Conservation (phyloP, 2,888 invertebrate species). For the Junonia oenone region DNA sequence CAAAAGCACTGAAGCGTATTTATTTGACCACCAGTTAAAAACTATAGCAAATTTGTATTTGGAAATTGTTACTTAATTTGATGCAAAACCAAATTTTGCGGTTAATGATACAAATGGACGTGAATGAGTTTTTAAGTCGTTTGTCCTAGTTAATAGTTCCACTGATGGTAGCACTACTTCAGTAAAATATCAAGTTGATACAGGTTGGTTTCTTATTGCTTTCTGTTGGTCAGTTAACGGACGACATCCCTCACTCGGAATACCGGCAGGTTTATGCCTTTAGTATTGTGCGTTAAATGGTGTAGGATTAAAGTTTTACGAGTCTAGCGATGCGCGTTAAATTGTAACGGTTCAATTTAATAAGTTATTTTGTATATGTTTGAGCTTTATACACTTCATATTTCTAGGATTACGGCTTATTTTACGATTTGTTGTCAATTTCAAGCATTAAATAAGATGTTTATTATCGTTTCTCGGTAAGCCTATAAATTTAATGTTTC, state of each 20-base stretch:
- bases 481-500: not conserved
- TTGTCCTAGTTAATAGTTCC: not conserved
- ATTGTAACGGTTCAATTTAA: constrained; percentile 11
- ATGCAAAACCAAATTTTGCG: not conserved
- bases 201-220: constrained; percentile 20
- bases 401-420: not conserved
- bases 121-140: not conserved
- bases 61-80: not conserved
- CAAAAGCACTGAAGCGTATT: not conserved
- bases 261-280: constrained; percentile 16
- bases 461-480: not conserved
- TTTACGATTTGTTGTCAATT: not conserved
- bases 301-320: constrained; percentile 15
- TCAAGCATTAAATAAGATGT: not conserved
- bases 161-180: constrained; percentile 14
- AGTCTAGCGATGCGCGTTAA: constrained; percentile 6
- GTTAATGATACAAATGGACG: not conserved
- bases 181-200: constrained; percentile 22
- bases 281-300: constrained; percentile 10
- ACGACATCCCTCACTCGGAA: constrained; percentile 23
- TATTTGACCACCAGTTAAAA: not conserved
- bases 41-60: too few relatives aligned
- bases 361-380: not conserved
- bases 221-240: constrained; percentile 22
- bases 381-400: not conserved